A percentile compares a stretch with the other conserved stretches of the same genome.
Conservation (phyloP, 2,797 vertebrate genomes). For the Cirrhinus mrigala region DNA sequence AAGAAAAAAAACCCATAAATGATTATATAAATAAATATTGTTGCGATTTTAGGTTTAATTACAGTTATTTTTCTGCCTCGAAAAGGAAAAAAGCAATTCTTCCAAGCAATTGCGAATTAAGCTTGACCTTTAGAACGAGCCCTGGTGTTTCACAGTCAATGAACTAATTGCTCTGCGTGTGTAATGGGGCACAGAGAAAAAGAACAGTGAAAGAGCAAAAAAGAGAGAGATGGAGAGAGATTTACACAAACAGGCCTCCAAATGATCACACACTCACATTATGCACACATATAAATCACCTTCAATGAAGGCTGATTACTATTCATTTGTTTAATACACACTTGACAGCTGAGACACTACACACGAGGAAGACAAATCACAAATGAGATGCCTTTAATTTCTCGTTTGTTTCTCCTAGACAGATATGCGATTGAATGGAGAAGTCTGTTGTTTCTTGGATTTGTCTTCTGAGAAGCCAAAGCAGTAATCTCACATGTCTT, state of each 20-base stretch:
- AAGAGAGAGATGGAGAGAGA: slow-evolving; percentile 4
- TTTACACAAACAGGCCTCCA: slow-evolving; percentile 7
- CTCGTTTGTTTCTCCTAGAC: neutral
- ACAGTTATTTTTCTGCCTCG: slow-evolving; percentile 55
- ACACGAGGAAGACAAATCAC: slow-evolving; percentile 15
- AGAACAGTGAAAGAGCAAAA: neutral
- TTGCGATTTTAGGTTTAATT: slow-evolving; percentile 49
- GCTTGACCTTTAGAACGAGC: slow-evolving; percentile 59
- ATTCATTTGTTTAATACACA: slow-evolving; percentile 18
- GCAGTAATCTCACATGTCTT: neutral
- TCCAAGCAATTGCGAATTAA: slow-evolving; percentile 57
- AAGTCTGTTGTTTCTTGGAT: neutral
- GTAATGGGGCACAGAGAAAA: slow-evolving; percentile 4
- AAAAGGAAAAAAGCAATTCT: slow-evolving; percentile 41
- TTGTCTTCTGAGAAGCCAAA: neutral
- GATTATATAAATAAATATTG: slow-evolving; percentile 1
- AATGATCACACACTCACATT: neutral
- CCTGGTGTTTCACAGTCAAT: slow-evolving; percentile 56
- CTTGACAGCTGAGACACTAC: neutral
- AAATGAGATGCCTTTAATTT: neutral
- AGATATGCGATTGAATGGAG: slow-evolving; percentile 12
- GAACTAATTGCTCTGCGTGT: slow-evolving; percentile 58
- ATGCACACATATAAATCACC: slow-evolving; percentile 29
- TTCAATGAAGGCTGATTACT: slow-evolving; percentile 13
- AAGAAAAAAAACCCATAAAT: neutral